Evolutionary conservation across 2,888 invertebrate genomes (phyloP).

Genomic region (Meliscaeva auricollis): DNA sequence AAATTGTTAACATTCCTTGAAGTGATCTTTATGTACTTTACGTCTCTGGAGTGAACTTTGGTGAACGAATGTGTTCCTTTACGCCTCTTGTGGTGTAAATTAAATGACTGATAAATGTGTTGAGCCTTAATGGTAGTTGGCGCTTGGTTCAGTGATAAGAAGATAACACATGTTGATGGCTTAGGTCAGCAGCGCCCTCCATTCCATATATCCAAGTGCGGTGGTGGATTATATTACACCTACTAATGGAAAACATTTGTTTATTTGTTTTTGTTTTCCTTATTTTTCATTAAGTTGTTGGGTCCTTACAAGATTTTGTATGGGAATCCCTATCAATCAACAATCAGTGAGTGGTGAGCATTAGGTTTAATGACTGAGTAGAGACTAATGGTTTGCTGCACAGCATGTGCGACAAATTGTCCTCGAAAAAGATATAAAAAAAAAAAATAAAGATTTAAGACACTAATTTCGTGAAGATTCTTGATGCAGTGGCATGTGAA

Average conservation of each 20-base stretch:
- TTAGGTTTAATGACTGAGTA: slow-evolving; percentile 35
- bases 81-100: slow-evolving; percentile 72
- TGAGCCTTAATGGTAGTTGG: slow-evolving; percentile 74
- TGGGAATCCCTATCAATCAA: slow-evolving; percentile 67
- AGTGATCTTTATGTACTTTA: slow-evolving; percentile 37
- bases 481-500: too few species aligned
- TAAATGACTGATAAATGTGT: slow-evolving; percentile 75
- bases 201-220: slow-evolving; percentile 47
- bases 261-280: slow-evolving; percentile 34
- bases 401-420: slow-evolving; percentile 34
- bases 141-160: slow-evolving; percentile 66
- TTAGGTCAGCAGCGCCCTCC: slow-evolving; percentile 37
- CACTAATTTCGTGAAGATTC: not conserved
- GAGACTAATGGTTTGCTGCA: slow-evolving; percentile 39
- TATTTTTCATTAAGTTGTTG: slow-evolving; percentile 68
- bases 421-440: not conserved
- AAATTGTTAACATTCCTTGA: slow-evolving; percentile 73
- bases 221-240: slow-evolving; percentile 70
- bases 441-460: not conserved
- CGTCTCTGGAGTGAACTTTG: slow-evolving; percentile 21
- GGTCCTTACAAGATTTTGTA: slow-evolving; percentile 46
- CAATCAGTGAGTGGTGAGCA: slow-evolving; percentile 51
- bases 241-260: slow-evolving; percentile 71
- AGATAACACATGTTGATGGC: slow-evolving; percentile 73
- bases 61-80: slow-evolving; percentile 64